Base-by-base conservation (phyloP, 2,113 vertebrate genomes). In the Eudyptes chrysolophus region DNA sequence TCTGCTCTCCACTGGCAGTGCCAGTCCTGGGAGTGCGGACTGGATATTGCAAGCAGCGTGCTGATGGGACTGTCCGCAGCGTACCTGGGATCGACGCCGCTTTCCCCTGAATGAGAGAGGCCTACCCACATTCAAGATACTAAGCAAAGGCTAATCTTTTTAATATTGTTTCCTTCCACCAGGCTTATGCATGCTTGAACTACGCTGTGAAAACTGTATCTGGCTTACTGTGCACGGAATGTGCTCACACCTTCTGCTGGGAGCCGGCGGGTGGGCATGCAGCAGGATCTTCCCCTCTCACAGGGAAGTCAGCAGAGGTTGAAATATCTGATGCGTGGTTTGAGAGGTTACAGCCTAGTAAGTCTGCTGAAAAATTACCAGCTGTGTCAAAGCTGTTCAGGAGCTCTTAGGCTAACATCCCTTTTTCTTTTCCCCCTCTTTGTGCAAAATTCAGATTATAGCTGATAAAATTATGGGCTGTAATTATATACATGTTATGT, bases 71-170 rank as follows among this genome's bases (percentile, higher is more conserved):
- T n/a, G 13, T 4, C 49, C 4, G 7, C 24, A 44, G 60, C 3
- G 0, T 42, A n/a, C 22, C 38, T 42, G 26, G 30, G 22, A 12
- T 74, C 46, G 49, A 6, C 1, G 0, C 46, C 21, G 55, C 81
- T 26, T 22, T 32, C 62, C 83, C 38, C 48, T 48, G 16, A 7
- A 2, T 1, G 4, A 26, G 30, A 65, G 75, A 21, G 17, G 72
- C 61, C 61, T 32, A 3, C 65, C 24, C 52, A 1, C 0, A 0
- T 16, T 10, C 20, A 21, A 9, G 22, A 25, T 30, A 5, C 54
- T 81, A 54, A 76, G 82, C 30, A 16, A 48, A 84, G 61, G 77
- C 91, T 91, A 18, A 76, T 92, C 76, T 42, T 62, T 83, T 38
- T 82, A 17, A 66, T 52, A 5, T 5, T 14, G 13, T 65, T 92